A percentile compares a stretch with the other conserved stretches of the same genome.
phyloP scores from a whole-genome alignment of 2,888 invertebrate genomes.

The Drosophila hamatofila region DNA sequence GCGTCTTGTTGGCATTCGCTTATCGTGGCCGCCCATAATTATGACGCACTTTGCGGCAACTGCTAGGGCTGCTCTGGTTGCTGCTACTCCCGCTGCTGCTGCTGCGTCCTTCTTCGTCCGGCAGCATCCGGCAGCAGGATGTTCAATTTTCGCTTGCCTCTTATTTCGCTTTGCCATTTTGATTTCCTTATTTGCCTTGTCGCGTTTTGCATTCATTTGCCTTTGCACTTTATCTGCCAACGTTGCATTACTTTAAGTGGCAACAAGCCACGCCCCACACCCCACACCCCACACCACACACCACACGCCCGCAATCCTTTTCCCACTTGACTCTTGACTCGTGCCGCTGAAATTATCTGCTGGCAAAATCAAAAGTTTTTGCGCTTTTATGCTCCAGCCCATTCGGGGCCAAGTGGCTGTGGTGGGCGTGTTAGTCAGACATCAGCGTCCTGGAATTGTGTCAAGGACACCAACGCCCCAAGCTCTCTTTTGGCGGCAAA shows the following conservation, averaged over 20 bases:
- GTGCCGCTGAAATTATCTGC: constrained; percentile 65
- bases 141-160: constrained; percentile 79
- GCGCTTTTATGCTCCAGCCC: constrained; percentile 55
- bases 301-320: not conserved
- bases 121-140: constrained; percentile 74
- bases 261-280: constrained; percentile 27
- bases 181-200: constrained; percentile 79
- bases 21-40: constrained; percentile 77
- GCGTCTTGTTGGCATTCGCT: constrained; percentile 60
- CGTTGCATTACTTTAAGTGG: constrained; percentile 78
- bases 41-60: constrained; percentile 72
- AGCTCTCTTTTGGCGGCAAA: constrained; percentile 57
- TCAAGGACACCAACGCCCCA: constrained; percentile 66
- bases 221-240: constrained; percentile 59
- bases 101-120: constrained; percentile 41
- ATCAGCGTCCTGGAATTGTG: constrained; percentile 49
- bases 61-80: not conserved
- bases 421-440: constrained; percentile 39
- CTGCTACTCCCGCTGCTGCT: not conserved
- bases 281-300: no score
- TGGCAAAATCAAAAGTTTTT: constrained; percentile 74
- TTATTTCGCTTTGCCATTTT: constrained; percentile 75
- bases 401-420: constrained; percentile 12
- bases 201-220: constrained; percentile 65
- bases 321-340: constrained; percentile 52